Evolutionary conservation across 2,888 invertebrate species (phyloP).

Genomic region (Drosophila sordidula): DNA sequence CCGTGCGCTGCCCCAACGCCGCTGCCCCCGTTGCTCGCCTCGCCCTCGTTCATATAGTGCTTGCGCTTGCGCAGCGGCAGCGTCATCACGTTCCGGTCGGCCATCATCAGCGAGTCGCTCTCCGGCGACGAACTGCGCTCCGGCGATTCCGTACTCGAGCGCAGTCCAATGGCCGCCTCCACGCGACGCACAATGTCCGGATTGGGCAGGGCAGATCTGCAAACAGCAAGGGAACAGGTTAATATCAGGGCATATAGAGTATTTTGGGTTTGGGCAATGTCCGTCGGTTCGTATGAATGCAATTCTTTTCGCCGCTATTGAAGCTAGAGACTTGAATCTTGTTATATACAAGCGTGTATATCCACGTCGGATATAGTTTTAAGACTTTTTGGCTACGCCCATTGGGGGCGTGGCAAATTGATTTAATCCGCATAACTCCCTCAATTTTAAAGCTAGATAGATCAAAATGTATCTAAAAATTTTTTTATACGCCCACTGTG

Average conservation of each 20-base stretch:
- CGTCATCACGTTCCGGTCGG: constrained; percentile 87
- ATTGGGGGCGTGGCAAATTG: no score
- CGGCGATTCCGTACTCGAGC: constrained; percentile 86
- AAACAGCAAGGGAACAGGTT: neutral
- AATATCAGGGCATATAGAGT: neutral
- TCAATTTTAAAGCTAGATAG: no score
- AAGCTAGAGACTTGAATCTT: no score
- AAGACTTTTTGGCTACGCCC: no score
- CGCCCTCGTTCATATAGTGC: constrained; percentile 89
- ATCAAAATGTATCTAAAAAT: no score
- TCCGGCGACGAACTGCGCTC: constrained; percentile 86
- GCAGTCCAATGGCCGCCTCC: constrained; percentile 86
- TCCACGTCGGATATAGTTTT: no score
- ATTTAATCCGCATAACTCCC: no score
- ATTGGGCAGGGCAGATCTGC: constrained; percentile 80
- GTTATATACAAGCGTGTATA: no score
- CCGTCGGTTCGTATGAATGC: no score
- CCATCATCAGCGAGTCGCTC: constrained; percentile 86
- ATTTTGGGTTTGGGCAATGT: no score
- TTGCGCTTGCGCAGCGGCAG: constrained; percentile 93
- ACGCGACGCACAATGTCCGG: constrained; percentile 87
- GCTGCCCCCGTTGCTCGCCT: constrained; percentile 25
- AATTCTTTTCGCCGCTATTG: no score
- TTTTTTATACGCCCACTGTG: no score
- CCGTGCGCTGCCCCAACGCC: neutral